Evolutionary conservation across 2,888 invertebrate genomes (phyloP), one percentile per base, ranked within the genome.

Genomic region (Erpobdella octoculata): DNA sequence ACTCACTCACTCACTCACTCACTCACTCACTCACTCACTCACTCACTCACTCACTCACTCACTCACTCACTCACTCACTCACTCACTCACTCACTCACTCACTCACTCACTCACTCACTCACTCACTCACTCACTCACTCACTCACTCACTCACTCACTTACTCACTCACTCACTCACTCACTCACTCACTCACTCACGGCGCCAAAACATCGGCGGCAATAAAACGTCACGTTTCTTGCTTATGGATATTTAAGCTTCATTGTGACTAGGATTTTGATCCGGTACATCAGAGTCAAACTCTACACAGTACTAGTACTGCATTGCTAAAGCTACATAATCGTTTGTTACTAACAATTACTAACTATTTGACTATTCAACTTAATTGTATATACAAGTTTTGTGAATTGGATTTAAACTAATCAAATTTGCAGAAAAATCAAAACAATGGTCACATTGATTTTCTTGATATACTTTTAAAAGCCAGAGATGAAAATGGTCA

Each of bases 401-500:
- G n/a, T n/a, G n/a, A n/a, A n/a, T n/a, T n/a, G n/a, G n/a, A n/a
- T n/a, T n/a, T n/a, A n/a, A n/a, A n/a, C n/a, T n/a, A n/a, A n/a
- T n/a, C n/a, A n/a, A n/a, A n/a, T 53, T 53, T 53, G 21, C n/a
- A 53, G 53, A 8, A 25, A n/a, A 25, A 2, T 53, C 1, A 25
- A 28, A 1, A 53, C 21, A 53, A 15, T 8, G 9, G 21, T 25
- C 21, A 53, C 8, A 53, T 70, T 41, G 76, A 76, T 70, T 75
- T 76, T 65, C 33, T 76, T 25, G 74, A 76, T 31, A 72, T 76
- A 28, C 65, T 76, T 5, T 59, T 76, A 66, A 65, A 68, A 15
- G 76, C 76, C 21, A 70, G 65, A 25, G 76, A 73, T 70, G 78
- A 79, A 41, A 74, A 77, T 73, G 80, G 79, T 2, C 53, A 74